Evolutionary conservation across 2,797 vertebrate genomes (phyloP).

Genomic region (Luscinia luscinia): DNA sequence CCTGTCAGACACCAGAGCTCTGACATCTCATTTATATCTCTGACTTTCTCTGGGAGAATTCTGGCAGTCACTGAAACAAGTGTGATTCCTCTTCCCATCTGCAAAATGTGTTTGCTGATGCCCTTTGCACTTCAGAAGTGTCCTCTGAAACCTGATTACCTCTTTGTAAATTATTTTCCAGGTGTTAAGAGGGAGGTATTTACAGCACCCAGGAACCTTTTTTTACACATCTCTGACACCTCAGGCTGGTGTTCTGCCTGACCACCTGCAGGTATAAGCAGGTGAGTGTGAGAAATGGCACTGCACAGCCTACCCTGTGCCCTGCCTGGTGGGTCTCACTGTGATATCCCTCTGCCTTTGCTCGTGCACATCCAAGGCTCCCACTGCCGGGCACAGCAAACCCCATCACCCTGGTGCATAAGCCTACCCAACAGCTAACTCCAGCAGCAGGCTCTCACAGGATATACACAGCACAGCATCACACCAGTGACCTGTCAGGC

Average conservation of each 20-base stretch:
- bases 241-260: not conserved
- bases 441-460: fast-evolving
- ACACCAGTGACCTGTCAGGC: not conserved
- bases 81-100: not conserved
- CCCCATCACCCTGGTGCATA: fast-evolving
- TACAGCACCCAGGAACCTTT: not conserved
- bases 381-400: not conserved
- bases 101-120: not conserved
- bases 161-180: not conserved
- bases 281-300: not conserved
- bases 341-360: not conserved
- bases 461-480: not conserved
- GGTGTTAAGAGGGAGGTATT: not conserved
- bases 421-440: not conserved
- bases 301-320: not conserved
- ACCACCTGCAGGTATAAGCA: not conserved
- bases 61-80: not conserved
- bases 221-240: not conserved
- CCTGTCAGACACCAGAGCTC: not conserved
- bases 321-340: fast-evolving
- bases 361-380: fast-evolving
- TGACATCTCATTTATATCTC: not conserved
- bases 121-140: not conserved
- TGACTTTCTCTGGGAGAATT: not conserved
- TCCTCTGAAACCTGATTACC: not conserved